Conservation (phyloP, 23 tunicate species). For the Ciona savignyi region DNA sequence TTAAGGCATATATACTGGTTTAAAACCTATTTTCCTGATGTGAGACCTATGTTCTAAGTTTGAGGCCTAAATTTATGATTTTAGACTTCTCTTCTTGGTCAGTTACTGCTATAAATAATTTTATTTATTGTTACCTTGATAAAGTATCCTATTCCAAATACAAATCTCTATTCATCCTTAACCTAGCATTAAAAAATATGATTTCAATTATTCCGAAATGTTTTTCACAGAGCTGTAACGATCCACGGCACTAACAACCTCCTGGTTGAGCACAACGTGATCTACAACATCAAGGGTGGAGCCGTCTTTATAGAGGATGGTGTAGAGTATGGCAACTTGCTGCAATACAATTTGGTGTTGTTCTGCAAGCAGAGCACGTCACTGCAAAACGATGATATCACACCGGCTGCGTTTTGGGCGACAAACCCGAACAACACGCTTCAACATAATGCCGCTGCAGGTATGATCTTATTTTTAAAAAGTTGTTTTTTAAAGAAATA, state of each 20-base stretch:
- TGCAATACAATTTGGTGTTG: conserved; percentile 46
- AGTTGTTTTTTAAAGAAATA: not conserved
- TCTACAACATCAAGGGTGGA: conserved; percentile 58
- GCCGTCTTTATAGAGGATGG: conserved; percentile 73
- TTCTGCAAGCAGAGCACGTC: conserved; percentile 63
- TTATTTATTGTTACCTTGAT: too few relatives aligned
- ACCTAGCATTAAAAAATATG: too few relatives aligned
- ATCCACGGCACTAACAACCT: conserved; percentile 43
- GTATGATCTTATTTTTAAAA: conserved; percentile 3
- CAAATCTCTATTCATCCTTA: too few relatives aligned
- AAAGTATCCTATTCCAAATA: too few relatives aligned
- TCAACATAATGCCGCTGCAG: conserved; percentile 68
- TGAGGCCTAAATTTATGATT: too few relatives aligned
- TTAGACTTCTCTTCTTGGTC: too few relatives aligned
- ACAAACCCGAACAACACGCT: conserved; percentile 74
- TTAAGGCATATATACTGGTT: too few relatives aligned
- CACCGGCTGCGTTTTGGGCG: conserved; percentile 84
- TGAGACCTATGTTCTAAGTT: too few relatives aligned
- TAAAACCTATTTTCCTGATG: too few relatives aligned
- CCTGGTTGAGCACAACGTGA: conserved; percentile 46
- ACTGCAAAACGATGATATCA: conserved; percentile 59
- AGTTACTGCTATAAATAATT: too few relatives aligned
- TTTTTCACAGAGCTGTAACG: not conserved
- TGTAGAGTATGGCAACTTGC: conserved; percentile 41
- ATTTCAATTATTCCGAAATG: too few relatives aligned